Evolutionary conservation across 2,888 invertebrate genomes (phyloP), one percentile per base, ranked within the genome.

Genomic region (Apotomis capreana): DNA sequence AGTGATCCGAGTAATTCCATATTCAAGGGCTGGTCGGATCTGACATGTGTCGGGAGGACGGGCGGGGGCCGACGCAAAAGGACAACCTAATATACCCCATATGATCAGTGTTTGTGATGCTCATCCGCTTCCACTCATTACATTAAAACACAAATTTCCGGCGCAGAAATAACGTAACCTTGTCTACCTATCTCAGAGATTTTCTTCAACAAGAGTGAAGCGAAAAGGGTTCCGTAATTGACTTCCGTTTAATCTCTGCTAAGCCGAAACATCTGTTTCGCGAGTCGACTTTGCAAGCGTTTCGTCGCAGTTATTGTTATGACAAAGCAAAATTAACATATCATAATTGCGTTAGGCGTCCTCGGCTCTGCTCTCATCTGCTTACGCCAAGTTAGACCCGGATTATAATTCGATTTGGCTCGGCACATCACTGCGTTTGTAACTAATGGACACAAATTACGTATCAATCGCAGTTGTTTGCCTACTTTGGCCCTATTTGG

Each of bases 301-400:
- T 74, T 70, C 70, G 77, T 69, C 77, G 76, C 76, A 79, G 78
- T 75, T 80, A 78, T 78, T 82, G 84, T 75, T 80, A 78, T 78
- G 82, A 84, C 83, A 84, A 83, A 81, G 78, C 77, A 51, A 79
- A 85, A 85, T 85, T 87, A 85, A 83, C 85, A 85, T 87, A 84
- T 79, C 75, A 78, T 84, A 86, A 86, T 87, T 84, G 79, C 77
- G 81, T 85, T 84, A 82, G 79, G 76, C 80, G 80, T 80, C 81
- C 80, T 82, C 77, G 81, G 80, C 79, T 88, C 83, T 82, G 82
- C 79, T 82, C 82, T 81, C 81, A 81, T 83, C 81, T 78, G 80
- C 83, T 80, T 81, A 83, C 83, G 79, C 79, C 72, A 70, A 78
- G 77, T 80, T 79, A 75, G 78, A 75, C 78, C 76, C 72, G 77